These are phyloP conservation scores for Panzeria rudis DNA, from an alignment of 2,888 invertebrate genomes.

Conservation along the genomic window DNA sequence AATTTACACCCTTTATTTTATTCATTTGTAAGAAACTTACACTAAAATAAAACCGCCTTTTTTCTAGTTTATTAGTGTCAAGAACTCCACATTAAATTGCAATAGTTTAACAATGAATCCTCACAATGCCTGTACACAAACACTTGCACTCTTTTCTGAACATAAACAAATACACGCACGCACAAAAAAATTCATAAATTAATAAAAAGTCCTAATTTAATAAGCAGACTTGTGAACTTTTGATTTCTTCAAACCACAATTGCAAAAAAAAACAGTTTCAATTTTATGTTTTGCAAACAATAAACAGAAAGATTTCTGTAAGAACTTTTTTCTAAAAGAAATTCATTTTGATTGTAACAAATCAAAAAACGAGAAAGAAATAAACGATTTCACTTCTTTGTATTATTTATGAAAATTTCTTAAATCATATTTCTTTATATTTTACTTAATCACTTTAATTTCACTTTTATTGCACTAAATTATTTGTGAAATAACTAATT, in stretches of 20 bases:
- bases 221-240: constrained; percentile 3
- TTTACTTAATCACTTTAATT: constrained; percentile 9
- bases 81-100: constrained; percentile 26
- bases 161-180: background rate
- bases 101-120: constrained; percentile 35
- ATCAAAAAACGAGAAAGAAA: background rate
- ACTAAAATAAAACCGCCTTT: constrained; percentile 26
- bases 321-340: constrained; percentile 47
- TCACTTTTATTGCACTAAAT: constrained; percentile 26
- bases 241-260: constrained; percentile 36
- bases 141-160: background rate
- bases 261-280: constrained; percentile 33
- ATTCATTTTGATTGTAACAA: constrained; percentile 8
- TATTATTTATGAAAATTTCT: constrained; percentile 2
- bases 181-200: background rate
- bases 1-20: background rate
- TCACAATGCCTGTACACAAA: constrained; percentile 15
- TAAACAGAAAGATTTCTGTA: constrained; percentile 15
- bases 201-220: constrained; percentile 45
- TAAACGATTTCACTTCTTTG: constrained; percentile 42
- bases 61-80: constrained; percentile 50
- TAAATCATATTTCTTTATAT: constrained; percentile 2
- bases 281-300: constrained; percentile 12
- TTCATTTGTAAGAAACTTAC: constrained; percentile 24
- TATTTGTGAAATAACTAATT: background rate